Conservation (phyloP, 2,113 vertebrate genomes). For the Atherinomorus stipes region DNA sequence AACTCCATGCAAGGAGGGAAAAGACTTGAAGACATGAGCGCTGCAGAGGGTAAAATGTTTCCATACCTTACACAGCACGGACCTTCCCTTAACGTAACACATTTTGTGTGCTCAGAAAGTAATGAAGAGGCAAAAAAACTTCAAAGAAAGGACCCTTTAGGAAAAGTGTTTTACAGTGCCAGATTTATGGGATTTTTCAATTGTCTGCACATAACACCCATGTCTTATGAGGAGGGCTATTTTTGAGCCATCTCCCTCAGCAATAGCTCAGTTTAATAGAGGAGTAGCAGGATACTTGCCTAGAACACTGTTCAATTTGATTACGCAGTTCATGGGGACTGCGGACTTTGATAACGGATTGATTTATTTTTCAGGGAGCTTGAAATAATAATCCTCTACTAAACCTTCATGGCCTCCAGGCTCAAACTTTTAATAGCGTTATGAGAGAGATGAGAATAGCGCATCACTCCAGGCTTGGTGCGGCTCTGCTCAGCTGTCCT, state of each 20-base stretch:
- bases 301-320: constrained; percentile 82
- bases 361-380: constrained; percentile 82
- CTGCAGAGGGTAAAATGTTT: constrained; percentile 22
- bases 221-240: constrained; percentile 69
- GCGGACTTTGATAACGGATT: constrained; percentile 83
- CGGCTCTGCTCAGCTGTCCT: constrained; percentile 40
- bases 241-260: constrained; percentile 76
- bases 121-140: constrained; percentile 48
- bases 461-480: constrained; percentile 64
- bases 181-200: constrained; percentile 72
- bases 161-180: constrained; percentile 67
- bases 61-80: not conserved
- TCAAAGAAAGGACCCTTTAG: constrained; percentile 70
- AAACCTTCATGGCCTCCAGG: constrained; percentile 77
- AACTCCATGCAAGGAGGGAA: constrained; percentile 30
- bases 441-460: constrained; percentile 79
- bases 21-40: constrained; percentile 59
- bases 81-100: constrained; percentile 41
- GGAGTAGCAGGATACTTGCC: constrained; percentile 76
- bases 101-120: constrained; percentile 40
- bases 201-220: constrained; percentile 71
- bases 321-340: constrained; percentile 81
- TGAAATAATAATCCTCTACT: constrained; percentile 84
- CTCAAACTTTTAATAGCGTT: constrained; percentile 82
- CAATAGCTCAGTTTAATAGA: constrained; percentile 82